Conservation (phyloP, 2,797 vertebrate genomes). For the Danio choprae region DNA sequence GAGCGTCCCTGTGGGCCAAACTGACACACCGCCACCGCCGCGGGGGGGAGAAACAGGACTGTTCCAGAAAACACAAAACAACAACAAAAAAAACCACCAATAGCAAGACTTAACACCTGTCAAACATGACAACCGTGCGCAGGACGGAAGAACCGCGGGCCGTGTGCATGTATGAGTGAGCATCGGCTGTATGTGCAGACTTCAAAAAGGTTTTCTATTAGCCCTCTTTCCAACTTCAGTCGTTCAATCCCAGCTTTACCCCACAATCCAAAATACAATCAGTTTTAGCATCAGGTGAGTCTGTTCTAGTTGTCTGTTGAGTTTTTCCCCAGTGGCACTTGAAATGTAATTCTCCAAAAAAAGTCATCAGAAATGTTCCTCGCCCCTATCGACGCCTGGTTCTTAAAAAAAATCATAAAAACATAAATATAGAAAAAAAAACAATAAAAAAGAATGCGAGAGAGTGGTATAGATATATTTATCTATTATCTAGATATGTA, state of each 20-base stretch:
- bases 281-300: constrained; percentile 41
- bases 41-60: constrained; percentile 52
- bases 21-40: constrained; percentile 5
- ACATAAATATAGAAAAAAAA: background rate
- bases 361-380: constrained; percentile 27
- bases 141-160: too few relatives aligned
- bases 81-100: constrained; percentile 55
- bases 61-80: constrained; percentile 43
- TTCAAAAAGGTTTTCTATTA: constrained; percentile 53
- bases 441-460: constrained; percentile 35
- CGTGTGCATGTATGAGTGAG: background rate
- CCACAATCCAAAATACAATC: constrained; percentile 39
- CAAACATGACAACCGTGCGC: constrained; percentile 56
- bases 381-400: background rate
- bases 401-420: background rate
- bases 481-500: constrained; percentile 76
- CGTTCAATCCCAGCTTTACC: constrained; percentile 32
- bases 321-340: constrained; percentile 36
- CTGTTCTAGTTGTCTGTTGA: constrained; percentile 44
- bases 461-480: constrained; percentile 69
- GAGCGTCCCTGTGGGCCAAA: constrained; percentile 33
- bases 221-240: constrained; percentile 10
- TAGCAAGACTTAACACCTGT: constrained; percentile 61
- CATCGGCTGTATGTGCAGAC: constrained; percentile 42
- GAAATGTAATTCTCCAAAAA: constrained; percentile 52